Evolutionary conservation across 2,113 vertebrate species (phyloP), one percentile per base, ranked within the genome.

Genomic region (Tachuris rubrigastra): DNA sequence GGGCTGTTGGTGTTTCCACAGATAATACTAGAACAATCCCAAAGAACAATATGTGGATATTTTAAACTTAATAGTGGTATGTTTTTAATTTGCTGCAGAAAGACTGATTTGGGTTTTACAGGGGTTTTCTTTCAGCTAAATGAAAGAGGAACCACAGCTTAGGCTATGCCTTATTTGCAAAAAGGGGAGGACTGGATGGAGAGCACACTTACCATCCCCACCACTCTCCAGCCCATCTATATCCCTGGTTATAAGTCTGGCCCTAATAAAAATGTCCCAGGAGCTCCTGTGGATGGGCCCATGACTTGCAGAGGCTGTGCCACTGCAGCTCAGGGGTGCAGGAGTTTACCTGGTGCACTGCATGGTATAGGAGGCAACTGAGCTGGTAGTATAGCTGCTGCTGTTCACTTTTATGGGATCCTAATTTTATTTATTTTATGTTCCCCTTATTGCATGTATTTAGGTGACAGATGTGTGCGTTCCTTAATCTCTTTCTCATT

Each of bases 401-500:
- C 76, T 60, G 44, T 67, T 93, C 39, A 60, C 62, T 66, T 93
- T 89, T 68, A 73, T 72, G 66, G 66, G 41, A 69, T 37, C 65
- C 50, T 90, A 56, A 90, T 92, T 96, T 89, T 90, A 96, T 92
- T 91, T 93, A 47, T 84, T 86, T 92, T 90, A 87, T 41, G 68
- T 85, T 74, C 77, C 81, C 74, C 93, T 93, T 82, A 81, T 78
- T 95, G 88, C 92, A 73, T 0, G 0, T 53, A 75, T 93, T 95
- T 82, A 92, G 83, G 80, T 76, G 94, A 82, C 83, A 94, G 93
- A 93, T 90, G 93, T 68, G 88, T 44, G 47, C 0, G 0, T 90
- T 94, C 83, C 96, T 89, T 96, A 96, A 96, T 94, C 83, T 95
- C 92, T 81, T 82, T 66, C 96, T 96, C 65, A 56, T 96, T 95